Percentiles rank a stretch among this genome's conserved stretches.
Evolutionary conservation across 1,140 invertebrate genomes (phyloP).

Genomic region (Gonatopus flavifemur): DNA sequence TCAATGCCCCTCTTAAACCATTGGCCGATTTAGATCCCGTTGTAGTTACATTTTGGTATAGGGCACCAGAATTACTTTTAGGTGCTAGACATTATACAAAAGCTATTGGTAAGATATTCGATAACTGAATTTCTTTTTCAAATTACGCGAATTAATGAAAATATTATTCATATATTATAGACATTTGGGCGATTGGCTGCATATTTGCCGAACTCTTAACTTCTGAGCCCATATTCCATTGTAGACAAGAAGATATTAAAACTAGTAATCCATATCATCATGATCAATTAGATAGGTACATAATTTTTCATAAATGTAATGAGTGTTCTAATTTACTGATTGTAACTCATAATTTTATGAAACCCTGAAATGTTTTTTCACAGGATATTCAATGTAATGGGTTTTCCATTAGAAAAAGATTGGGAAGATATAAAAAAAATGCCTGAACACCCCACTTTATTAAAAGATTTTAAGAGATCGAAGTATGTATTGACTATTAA

Average conservation of each 20-base stretch:
- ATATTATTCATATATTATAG: constrained; percentile 57
- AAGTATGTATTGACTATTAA: constrained; percentile 67
- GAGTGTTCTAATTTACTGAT: background rate
- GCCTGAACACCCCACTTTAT: constrained; percentile 96
- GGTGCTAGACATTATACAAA: constrained; percentile 98
- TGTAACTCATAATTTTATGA: constrained; percentile 4
- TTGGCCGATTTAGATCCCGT: constrained; percentile 98
- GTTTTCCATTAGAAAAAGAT: constrained; percentile 97
- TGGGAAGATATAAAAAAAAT: constrained; percentile 99
- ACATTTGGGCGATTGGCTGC: constrained; percentile 99
- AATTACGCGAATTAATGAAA: background rate
- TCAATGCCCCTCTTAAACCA: constrained; percentile 97
- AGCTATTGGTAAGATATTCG: constrained; percentile 81
- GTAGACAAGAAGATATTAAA: constrained; percentile 99
- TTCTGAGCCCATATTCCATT: constrained; percentile 99
- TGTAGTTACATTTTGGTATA: constrained; percentile 99
- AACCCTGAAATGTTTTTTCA: constrained; percentile 14
- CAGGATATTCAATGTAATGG: constrained; percentile 99
- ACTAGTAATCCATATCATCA: constrained; percentile 99
- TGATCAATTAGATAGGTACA: constrained; percentile 89
- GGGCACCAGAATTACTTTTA: constrained; percentile 93
- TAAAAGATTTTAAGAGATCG: constrained; percentile 96
- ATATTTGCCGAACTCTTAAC: constrained; percentile 97
- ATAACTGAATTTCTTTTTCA: background rate
- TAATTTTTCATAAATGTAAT: background rate